phyloP scores from a whole-genome alignment of 1,140 invertebrate genomes.

The Geopemphigus sp. region DNA sequence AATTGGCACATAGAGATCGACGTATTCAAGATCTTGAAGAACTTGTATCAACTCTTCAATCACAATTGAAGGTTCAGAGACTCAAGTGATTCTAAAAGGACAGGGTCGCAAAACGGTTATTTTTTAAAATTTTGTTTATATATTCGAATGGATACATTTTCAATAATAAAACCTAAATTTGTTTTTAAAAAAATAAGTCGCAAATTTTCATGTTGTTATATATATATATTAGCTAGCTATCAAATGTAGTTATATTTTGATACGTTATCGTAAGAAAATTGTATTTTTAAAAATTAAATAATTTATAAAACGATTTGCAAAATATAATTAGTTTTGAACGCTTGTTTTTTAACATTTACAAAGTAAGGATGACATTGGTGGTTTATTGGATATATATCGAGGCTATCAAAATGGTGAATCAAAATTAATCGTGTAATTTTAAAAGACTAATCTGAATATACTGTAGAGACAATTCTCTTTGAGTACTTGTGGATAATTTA shows the following conservation, averaged over 20 bases:
- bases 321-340: not conserved
- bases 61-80: slow-evolving; percentile 47
- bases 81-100: not conserved
- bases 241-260: not conserved
- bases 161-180: not conserved
- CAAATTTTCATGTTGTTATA: slow-evolving; percentile 2
- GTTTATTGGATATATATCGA: not conserved
- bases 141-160: not conserved
- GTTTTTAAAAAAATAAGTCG: slow-evolving; percentile 18
- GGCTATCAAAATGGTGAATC: too few relatives aligned
- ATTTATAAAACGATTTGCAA: not conserved
- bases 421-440: not conserved
- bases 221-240: slow-evolving; percentile 7
- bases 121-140: not conserved
- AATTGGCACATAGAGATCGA: slow-evolving; percentile 71
- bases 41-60: slow-evolving; percentile 64
- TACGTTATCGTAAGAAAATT: not conserved
- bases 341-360: too few relatives aligned
- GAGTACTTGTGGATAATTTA: too few relatives aligned
- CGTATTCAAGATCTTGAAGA: slow-evolving; percentile 76
- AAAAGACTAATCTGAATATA: not conserved
- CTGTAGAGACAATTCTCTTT: not conserved
- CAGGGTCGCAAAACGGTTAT: not conserved
- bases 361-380: too few relatives aligned
- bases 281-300: not conserved